Conservation (phyloP, 2,888 invertebrate genomes). For the Keiferia lycopersicella region DNA sequence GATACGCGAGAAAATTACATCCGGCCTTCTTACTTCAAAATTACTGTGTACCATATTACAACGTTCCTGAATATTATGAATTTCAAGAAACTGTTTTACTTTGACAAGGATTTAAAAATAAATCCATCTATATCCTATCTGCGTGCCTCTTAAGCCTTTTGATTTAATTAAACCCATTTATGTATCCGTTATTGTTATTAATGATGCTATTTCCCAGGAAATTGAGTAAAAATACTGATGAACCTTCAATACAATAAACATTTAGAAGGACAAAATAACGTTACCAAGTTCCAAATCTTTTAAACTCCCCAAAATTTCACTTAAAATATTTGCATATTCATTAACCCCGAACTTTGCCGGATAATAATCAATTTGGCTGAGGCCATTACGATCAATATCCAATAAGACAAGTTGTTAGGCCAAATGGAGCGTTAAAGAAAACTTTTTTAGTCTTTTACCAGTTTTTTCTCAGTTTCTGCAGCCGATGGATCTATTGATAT, state of each 20-base stretch:
- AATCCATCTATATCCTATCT: no score
- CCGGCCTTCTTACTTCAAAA: no score
- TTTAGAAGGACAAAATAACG: not conserved
- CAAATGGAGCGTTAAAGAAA: slow-evolving; percentile 49
- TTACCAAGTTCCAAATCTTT: not conserved
- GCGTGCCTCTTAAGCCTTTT: no score
- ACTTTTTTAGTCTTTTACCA: slow-evolving; percentile 45
- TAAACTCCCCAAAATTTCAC: slow-evolving; percentile 20
- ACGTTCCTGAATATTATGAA: no score
- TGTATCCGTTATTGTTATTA: no score
- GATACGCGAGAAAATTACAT: no score
- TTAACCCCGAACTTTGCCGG: slow-evolving; percentile 41
- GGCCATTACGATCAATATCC: slow-evolving; percentile 54
- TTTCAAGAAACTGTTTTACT: no score
- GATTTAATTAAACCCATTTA: no score
- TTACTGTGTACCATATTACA: no score
- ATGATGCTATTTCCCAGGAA: no score
- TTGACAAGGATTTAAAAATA: no score
- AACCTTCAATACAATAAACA: not conserved
- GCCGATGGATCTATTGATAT: slow-evolving; percentile 36
- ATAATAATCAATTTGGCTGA: slow-evolving; percentile 34
- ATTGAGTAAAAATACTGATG: no score
- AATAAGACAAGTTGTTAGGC: slow-evolving; percentile 44
- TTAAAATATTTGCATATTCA: slow-evolving; percentile 48
- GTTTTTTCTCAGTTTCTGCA: slow-evolving; percentile 34